Conservation (phyloP, 2,113 vertebrate genomes). For the Dunckerocampus dactyliophorus region DNA sequence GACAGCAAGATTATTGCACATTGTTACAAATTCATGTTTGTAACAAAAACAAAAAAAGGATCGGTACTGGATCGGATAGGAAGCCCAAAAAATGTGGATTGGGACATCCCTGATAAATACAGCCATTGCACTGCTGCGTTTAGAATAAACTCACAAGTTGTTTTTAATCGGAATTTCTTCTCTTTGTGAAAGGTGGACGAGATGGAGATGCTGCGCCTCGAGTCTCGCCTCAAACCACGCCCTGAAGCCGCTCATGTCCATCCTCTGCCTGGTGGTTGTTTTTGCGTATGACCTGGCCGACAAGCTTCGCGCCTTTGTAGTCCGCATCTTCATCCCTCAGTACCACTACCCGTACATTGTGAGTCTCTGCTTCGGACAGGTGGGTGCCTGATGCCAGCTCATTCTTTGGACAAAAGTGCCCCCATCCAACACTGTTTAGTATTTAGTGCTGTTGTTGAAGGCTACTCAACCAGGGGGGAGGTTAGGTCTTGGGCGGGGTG, state of each 20-base stretch:
- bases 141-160: no score
- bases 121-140: background rate
- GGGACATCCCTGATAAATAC: no score
- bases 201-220: slow-evolving; percentile 13
- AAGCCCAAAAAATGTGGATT: no score
- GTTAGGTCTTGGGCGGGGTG: background rate
- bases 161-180: no score
- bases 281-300: slow-evolving; percentile 59
- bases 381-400: slow-evolving; percentile 31
- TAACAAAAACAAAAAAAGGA: no score
- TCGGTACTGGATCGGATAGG: no score
- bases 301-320: slow-evolving; percentile 66
- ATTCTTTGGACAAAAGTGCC: background rate
- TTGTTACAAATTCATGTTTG: no score
- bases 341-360: slow-evolving; percentile 70
- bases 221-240: background rate
- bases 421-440: background rate
- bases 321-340: slow-evolving; percentile 70
- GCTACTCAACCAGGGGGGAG: background rate
- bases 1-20: no score
- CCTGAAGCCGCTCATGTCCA: slow-evolving; percentile 48
- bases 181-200: slow-evolving; percentile 29
- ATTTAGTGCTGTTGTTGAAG: background rate
- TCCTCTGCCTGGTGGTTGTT: slow-evolving; percentile 31
- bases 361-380: slow-evolving; percentile 70